phyloP scores from a whole-genome alignment of 53 echinoderm and acorn worm species.

The Patiria pectinifera region DNA sequence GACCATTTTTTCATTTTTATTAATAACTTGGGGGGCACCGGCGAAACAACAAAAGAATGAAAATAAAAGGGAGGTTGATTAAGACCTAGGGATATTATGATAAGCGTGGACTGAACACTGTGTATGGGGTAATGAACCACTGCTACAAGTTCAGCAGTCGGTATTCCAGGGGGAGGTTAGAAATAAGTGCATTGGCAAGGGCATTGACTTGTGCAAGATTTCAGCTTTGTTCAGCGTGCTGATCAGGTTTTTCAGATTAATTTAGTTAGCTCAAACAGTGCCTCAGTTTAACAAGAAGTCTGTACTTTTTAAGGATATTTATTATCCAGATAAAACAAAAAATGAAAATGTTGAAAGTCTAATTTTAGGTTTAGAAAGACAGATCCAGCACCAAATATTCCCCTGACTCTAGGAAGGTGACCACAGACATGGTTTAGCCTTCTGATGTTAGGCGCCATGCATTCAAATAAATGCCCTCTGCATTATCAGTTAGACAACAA shows the following conservation, averaged over 20 bases:
- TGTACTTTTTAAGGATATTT: too few species aligned
- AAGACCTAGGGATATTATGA: slow-evolving; percentile 55
- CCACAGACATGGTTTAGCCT: neutral
- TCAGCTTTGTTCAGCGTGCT: neutral
- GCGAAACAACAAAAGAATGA: slow-evolving; percentile 33
- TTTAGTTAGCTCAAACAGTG: neutral
- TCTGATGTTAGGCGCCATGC: neutral
- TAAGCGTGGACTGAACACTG: slow-evolving; percentile 24
- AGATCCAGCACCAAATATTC: too few species aligned
- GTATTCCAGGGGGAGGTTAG: neutral
- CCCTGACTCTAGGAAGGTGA: too few species aligned
- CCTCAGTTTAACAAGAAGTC: neutral
- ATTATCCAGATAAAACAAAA: too few species aligned
- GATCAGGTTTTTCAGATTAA: neutral
- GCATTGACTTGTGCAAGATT: slow-evolving; percentile 10
- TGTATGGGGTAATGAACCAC: slow-evolving; percentile 9
- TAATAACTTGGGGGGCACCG: slow-evolving; percentile 52
- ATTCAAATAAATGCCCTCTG: neutral
- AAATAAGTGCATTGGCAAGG: slow-evolving; percentile 35
- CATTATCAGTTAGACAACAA: slow-evolving; percentile 3
- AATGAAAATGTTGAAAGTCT: too few species aligned
- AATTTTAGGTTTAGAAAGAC: too few species aligned
- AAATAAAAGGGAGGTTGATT: slow-evolving; percentile 31
- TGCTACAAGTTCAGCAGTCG: slow-evolving; percentile 5
- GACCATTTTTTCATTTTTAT: slow-evolving; percentile 36